Evolutionary conservation across 2,797 vertebrate genomes (phyloP).

Genomic region (Sebastes goodei): DNA sequence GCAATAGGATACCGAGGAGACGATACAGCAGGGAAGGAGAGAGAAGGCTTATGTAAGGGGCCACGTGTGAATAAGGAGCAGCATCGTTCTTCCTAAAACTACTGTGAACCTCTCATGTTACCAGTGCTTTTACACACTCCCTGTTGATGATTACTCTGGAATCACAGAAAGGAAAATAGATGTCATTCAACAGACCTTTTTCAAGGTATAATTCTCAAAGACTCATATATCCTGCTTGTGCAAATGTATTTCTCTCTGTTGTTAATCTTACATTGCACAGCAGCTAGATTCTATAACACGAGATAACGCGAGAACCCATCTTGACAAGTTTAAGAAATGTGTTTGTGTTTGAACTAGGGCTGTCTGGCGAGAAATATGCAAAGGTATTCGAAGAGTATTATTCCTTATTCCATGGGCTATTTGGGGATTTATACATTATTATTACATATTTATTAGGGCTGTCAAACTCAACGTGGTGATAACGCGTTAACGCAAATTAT

Average conservation of each 20-base stretch:
- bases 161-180: conserved; percentile 11
- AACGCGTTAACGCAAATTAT: too few relatives aligned
- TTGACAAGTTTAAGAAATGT: not conserved
- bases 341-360: not conserved
- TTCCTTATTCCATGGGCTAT: too few relatives aligned
- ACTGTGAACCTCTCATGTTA: not conserved
- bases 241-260: not conserved
- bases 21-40: not conserved
- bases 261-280: not conserved
- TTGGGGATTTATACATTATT: too few relatives aligned
- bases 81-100: not conserved
- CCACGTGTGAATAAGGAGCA: conserved; percentile 28
- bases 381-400: too few relatives aligned
- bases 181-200: not conserved
- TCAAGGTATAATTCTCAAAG: conserved; percentile 4
- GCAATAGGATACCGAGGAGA: conserved; percentile 28
- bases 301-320: not conserved
- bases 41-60: conserved; percentile 9
- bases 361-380: too few relatives aligned
- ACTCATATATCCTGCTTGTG: not conserved
- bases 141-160: conserved; percentile 11
- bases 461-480: too few relatives aligned
- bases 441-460: too few relatives aligned
- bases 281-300: not conserved
- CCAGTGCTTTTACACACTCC: conserved; percentile 5